Conservation (phyloP, 1,140 invertebrate species). For the Aporrectodea caliginosa region DNA sequence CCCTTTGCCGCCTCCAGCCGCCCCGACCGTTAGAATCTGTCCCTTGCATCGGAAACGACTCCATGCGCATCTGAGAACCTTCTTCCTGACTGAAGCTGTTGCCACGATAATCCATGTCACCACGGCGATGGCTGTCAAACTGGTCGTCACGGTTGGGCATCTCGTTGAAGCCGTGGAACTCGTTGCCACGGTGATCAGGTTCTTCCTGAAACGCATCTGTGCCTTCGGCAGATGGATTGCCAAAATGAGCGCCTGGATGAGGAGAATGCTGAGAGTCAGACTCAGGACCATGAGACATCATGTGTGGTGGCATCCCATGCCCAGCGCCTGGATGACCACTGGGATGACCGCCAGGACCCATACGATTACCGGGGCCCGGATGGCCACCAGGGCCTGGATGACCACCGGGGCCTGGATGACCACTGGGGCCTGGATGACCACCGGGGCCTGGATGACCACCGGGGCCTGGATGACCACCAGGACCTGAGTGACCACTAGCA, state of each 20-base stretch:
- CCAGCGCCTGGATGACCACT: too few species aligned
- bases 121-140: not conserved
- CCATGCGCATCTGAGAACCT: not conserved
- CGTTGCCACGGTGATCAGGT: not conserved
- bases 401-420: too few species aligned
- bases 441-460: too few species aligned
- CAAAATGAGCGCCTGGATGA: not conserved
- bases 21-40: not conserved
- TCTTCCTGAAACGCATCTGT: not conserved
- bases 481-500: too few species aligned
- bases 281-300: too few species aligned
- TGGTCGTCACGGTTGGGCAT: not conserved
- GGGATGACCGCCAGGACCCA: not conserved
- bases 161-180: not conserved
- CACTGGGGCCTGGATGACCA: too few species aligned
- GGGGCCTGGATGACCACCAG: too few species aligned
- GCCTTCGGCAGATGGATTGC: not conserved
- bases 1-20: not conserved
- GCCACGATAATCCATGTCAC: not conserved
- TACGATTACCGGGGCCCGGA: too few species aligned
- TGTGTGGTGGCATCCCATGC: too few species aligned
- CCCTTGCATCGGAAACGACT: not conserved
- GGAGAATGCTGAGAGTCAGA: not conserved
- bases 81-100: not conserved
- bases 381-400: too few species aligned